Evolutionary conservation across 1,140 invertebrate genomes (phyloP), one percentile per base, ranked within the genome.

Genomic region (Camponotus pennsylvanicus): DNA sequence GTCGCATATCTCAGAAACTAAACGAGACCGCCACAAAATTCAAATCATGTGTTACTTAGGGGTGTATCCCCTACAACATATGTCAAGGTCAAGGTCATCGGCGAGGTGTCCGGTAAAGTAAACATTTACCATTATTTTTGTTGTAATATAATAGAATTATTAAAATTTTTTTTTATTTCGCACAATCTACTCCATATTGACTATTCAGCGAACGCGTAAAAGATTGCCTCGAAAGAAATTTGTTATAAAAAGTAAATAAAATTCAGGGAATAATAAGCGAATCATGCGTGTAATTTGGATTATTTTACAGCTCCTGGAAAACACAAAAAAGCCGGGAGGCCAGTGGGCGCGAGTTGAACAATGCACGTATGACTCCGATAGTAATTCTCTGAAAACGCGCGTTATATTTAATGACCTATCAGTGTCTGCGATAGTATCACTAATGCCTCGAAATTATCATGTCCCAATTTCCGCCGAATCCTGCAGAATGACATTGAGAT

Each of bases 401-500:
- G 95, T 98, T 0, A 95, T 97, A 3, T 97, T 98, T 92, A 97
- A 97, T 84, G 97, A 98, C 91, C 93, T 98, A 13, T 97, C 97
- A 0, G 97, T 98, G 32, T 97, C 97, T 55, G 97, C 97, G 1
- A 96, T 96, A 73, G 96, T 98, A 0, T 96, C 97, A 67, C 93
- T 98, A 34, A 75, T 63, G 61, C 86, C 71, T 2, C 75, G 78
- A n/a, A 71, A 84, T 52, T 92, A 94, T 90, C 90, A 91, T 88
- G 93, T 79, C 89, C 91, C 92, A 2, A 88, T 95, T 73, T 92
- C 95, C 13, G 95, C 94, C 85, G 96, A 96, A 90, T 95, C 95
- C 21, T 98, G 97, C 89, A 97, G 97, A 86, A 98, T 98, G 97
- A 98, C 97, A 69, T 92, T 98, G 59, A 95, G 97, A 87, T 93